Evolutionary conservation across 2,797 vertebrate genomes (phyloP).

Genomic region (Thalassophryne amazonica): DNA sequence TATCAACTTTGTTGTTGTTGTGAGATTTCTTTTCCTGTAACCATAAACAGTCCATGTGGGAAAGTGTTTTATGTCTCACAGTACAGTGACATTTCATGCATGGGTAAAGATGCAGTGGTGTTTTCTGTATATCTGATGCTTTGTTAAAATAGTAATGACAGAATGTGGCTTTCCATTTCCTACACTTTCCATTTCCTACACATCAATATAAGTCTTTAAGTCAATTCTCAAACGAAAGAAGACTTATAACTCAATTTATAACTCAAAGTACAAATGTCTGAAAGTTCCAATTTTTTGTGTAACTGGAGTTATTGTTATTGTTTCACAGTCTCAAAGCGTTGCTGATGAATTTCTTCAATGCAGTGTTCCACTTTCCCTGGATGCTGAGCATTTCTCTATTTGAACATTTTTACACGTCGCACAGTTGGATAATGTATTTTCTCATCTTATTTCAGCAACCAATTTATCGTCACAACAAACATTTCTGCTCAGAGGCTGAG

Average conservation of each 20-base stretch:
- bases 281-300: constrained; percentile 9
- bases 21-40: too few relatives aligned
- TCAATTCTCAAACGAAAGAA: constrained; percentile 20
- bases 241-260: constrained; percentile 28
- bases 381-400: constrained; percentile 30
- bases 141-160: background rate
- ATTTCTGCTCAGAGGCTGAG: constrained; percentile 52
- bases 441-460: constrained; percentile 57
- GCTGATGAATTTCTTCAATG: constrained; percentile 48
- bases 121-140: constrained; percentile 16
- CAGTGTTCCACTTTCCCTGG: constrained; percentile 58
- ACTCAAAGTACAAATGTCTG: constrained; percentile 31
- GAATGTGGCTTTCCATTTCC: background rate
- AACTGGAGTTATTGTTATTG: constrained; percentile 49
- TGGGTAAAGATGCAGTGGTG: constrained; percentile 80
- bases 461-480: constrained; percentile 46
- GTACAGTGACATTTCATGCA: constrained; percentile 54
- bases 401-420: constrained; percentile 34
- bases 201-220: constrained; percentile 24
- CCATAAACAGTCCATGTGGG: too few relatives aligned
- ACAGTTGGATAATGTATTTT: constrained; percentile 56
- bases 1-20: too few relatives aligned
- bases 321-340: constrained; percentile 37
- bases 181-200: constrained; percentile 16
- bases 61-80: constrained; percentile 50